Base-by-base conservation (phyloP, 2,888 invertebrate species). In the Amphipoea oculea region DNA sequence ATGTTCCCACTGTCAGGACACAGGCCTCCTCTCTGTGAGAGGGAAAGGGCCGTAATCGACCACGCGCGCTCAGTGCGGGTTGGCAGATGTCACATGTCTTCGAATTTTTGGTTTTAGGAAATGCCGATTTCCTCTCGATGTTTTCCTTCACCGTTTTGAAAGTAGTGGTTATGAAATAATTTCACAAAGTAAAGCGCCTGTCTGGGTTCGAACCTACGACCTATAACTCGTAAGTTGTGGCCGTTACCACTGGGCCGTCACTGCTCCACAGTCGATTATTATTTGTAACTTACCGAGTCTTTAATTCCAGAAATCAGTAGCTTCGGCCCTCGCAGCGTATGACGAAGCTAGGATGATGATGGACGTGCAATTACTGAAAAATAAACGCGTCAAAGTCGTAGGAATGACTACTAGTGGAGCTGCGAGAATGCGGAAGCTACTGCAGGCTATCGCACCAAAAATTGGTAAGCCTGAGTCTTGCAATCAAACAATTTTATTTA, bases 341-440 rank as follows among this genome's bases (percentile, higher is more conserved):
- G 97, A 97, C 71, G 97, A 97, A 83, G 90, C 97, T 5, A 97
- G 96, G 83, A 96, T 97, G 91, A 95, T 98, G 78, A 95, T 97
- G 82, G 97, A 98, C 89, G 95, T 97, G 83, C 92, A 97, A 86
- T 90, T 97, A 48, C 94, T 98, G 62, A 75, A 65, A 36, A 73
- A 65, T 78, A 94, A 93, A 79, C 85, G 94, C 9, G 95, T 95
- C 51, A 92, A 96, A 84, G 97, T 98, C 2, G 94, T 98, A 57
- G 98, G 98, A 7, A 98, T 98, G 97, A 99, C 99, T 0, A 98
- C 98, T 0, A 98, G 98, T 0, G 98, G 98, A 70, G 98, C 98
- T 1, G 98, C 98, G 0, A 97, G 98, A 81, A 94, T 98, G 67
- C 97, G 98, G 82, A 97, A 97, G 48, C 92, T 98, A 5, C 92